Base-by-base conservation (phyloP, 2,888 invertebrate species). In the Diogma glabrata region DNA sequence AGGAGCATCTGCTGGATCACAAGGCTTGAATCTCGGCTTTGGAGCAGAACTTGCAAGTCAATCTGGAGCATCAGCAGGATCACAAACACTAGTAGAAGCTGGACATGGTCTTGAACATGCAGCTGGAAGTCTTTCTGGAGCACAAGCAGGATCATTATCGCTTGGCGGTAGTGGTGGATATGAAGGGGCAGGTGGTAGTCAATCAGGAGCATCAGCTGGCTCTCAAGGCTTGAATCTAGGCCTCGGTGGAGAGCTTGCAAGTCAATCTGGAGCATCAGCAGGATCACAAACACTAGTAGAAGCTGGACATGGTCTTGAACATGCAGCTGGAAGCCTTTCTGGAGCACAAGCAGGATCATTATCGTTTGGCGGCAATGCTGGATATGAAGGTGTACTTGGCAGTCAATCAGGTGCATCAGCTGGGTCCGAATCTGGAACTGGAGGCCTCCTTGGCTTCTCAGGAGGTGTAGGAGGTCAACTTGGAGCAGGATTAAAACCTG, bases 61-160 rank as follows among this genome's bases (percentile, higher is more conserved):
- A 43, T 3, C 43, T 3, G 43, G 43, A 22, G 43, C 43, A n/a
- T 4, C 43, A n/a, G 43, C 43, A 8, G 3, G 5, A 3, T 12
- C 43, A 20, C 48, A 48, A 43, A n/a, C 22, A 4, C 23, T 43
- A 6, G 19, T 28, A 26, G 47, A 19, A 22, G 48, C 28, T 6
- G 47, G 33, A 48, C 20, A 30, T 20, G 48, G 48, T 30, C 30
- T 30, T 22, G 30, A n/a, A 20, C n/a, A 22, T 22, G 48, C 23
- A 6, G 16, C 23, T 28, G 19, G 12, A 47, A 12, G 26, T 10
- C 20, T 7, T n/a, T 30, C 48, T 20, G 33, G 22, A 9, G 48
- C 48, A 1, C 22, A 20, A 4, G n/a, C 48, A 33, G 30, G 33
- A 33, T 7, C 48, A 20, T 48, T 48, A 7, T 22, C 12, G n/a